These are phyloP conservation scores for Heliothis subflexa DNA, from an alignment of 1,140 invertebrate species.

Conservation along the genomic window DNA sequence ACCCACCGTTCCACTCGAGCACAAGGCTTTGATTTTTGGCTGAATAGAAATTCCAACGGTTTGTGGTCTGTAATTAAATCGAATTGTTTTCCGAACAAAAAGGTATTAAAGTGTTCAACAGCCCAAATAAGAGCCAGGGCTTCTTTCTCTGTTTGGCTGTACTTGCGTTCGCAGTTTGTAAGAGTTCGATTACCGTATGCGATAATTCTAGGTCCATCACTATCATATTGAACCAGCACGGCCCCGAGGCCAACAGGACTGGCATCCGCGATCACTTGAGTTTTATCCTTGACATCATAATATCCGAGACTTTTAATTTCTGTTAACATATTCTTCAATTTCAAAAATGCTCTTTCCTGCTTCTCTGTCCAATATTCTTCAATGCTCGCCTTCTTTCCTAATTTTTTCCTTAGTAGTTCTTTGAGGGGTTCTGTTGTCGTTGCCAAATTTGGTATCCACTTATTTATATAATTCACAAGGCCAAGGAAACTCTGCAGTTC, in stretches of 20 bases:
- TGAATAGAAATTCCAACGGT: too few species aligned
- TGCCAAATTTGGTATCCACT: conserved; percentile 51
- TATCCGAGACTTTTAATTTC: conserved; percentile 52
- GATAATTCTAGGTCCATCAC: neutral
- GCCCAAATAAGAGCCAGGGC: neutral
- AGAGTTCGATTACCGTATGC: neutral
- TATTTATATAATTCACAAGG: conserved; percentile 46
- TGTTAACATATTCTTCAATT: conserved; percentile 17
- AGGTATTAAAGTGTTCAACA: conserved; percentile 3
- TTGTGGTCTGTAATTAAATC: neutral
- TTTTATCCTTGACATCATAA: conserved; percentile 57
- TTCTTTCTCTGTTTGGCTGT: conserved; percentile 1
- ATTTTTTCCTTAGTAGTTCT: neutral
- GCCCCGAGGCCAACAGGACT: conserved; percentile 72
- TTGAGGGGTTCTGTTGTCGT: neutral
- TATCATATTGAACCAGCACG: neutral
- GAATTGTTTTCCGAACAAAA: neutral
- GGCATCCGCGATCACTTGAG: conserved; percentile 75
- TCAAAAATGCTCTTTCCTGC: neutral
- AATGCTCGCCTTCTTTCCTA: neutral
- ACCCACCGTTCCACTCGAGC: too few species aligned
- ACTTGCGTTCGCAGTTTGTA: neutral
- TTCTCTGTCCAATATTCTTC: neutral
- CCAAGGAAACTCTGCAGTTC: conserved; percentile 52
- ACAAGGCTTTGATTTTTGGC: too few species aligned